These are phyloP conservation scores for Tinea pellionella DNA, from an alignment of 2,888 invertebrate genomes.

Conservation along the genomic window DNA sequence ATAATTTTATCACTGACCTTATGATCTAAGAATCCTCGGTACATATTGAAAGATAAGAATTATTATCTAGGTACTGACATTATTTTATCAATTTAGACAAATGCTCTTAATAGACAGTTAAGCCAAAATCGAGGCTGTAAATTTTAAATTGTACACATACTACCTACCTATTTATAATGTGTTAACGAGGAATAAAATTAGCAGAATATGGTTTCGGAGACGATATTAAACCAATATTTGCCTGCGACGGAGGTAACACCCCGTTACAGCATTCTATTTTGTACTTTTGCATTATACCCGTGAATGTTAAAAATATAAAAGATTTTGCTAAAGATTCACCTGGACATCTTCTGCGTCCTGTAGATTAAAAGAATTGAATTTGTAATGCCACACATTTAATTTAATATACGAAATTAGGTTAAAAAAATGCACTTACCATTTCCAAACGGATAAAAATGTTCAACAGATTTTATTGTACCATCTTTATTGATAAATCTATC, in stretches of 20 bases:
- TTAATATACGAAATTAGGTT: background rate
- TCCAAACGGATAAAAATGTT: conserved; percentile 74
- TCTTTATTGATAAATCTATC: conserved; percentile 71
- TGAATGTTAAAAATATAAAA: conserved; percentile 69
- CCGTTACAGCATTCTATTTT: conserved; percentile 37
- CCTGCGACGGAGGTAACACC: conserved; percentile 35
- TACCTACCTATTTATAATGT: background rate
- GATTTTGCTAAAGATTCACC: conserved; percentile 74
- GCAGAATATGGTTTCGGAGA: conserved; percentile 37
- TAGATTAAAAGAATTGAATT: conserved; percentile 24
- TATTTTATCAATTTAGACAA: too few relatives aligned
- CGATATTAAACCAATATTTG: conserved; percentile 40
- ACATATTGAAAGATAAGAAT: too few relatives aligned
- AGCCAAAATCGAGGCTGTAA: too few relatives aligned
- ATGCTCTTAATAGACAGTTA: too few relatives aligned
- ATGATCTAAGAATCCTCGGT: too few relatives aligned
- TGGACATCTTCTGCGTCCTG: conserved; percentile 73
- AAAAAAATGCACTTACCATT: conserved; percentile 56
- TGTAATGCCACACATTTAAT: background rate
- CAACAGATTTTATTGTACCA: conserved; percentile 62
- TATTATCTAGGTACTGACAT: too few relatives aligned
- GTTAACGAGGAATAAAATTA: conserved; percentile 31
- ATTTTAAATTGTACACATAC: too few relatives aligned
- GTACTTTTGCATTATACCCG: conserved; percentile 68
- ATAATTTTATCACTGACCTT: too few relatives aligned